phyloP scores from a whole-genome alignment of 2,797 vertebrate species.

The Cryptoprocta ferox region DNA sequence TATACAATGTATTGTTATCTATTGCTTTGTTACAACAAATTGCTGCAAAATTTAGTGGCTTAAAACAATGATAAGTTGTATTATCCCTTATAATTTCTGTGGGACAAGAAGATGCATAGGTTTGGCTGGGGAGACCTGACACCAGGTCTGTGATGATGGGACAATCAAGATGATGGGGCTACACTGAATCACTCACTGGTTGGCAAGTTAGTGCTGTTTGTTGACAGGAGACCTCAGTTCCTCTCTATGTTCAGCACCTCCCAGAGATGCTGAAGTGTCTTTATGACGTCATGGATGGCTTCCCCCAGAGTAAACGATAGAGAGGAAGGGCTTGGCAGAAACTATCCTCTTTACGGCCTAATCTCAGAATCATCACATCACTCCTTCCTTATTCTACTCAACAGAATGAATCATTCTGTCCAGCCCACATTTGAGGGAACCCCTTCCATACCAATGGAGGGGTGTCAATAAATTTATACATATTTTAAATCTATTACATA shows the following conservation, averaged over 20 bases:
- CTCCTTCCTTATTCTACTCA: neutral
- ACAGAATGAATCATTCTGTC: neutral
- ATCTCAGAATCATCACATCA: neutral
- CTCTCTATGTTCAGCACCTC: neutral
- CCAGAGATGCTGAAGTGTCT: neutral
- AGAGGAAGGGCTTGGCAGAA: neutral
- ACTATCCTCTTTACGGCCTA: neutral
- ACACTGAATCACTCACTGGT: neutral
- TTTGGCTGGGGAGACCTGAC: neutral
- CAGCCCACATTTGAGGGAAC: neutral
- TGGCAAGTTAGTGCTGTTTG: neutral
- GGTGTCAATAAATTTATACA: neutral
- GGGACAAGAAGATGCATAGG: neutral
- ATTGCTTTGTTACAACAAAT: neutral
- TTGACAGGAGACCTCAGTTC: neutral
- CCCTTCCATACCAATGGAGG: neutral
- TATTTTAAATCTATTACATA: neutral
- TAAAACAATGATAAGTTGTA: neutral
- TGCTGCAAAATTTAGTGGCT: neutral
- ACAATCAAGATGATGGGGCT: neutral
- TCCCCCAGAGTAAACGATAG: neutral
- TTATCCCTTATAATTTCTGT: neutral
- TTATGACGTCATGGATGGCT: neutral
- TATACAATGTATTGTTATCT: neutral
- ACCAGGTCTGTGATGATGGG: neutral